Percentiles rank a stretch among this genome's conserved stretches.
These are phyloP conservation scores for Palaemon carinicauda DNA, from an alignment of 1,140 invertebrate genomes.

Conservation along the genomic window DNA sequence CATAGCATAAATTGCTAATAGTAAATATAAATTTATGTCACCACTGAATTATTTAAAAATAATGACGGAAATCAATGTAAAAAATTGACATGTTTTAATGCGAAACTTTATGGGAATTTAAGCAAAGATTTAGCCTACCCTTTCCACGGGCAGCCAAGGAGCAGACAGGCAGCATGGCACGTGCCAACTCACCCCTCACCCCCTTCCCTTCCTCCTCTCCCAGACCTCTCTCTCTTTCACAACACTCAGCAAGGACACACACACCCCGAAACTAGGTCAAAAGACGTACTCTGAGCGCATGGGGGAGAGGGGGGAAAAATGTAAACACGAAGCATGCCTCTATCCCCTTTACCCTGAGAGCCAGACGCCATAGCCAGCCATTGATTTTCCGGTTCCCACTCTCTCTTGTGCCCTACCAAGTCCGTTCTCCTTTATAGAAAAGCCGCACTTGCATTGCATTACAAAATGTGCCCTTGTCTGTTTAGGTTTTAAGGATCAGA, in stretches of 20 bases:
- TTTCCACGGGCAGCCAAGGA: no score
- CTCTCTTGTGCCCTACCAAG: slow-evolving; percentile 10
- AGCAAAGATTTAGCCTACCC: no score
- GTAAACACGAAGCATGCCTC: slow-evolving; percentile 14
- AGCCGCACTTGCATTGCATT: background rate
- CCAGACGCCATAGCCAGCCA: slow-evolving; percentile 21
- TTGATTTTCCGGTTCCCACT: slow-evolving; percentile 28
- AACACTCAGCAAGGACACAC: background rate
- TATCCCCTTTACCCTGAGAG: slow-evolving; percentile 23
- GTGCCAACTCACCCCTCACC: background rate
- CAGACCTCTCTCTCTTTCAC: background rate
- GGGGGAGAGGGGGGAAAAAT: background rate
- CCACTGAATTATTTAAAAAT: no score
- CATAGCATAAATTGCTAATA: no score
- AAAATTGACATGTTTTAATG: no score
- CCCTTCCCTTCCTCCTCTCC: background rate
- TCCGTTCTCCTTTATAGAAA: slow-evolving; percentile 28
- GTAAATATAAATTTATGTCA: no score
- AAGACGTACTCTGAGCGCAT: background rate
- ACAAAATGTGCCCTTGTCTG: background rate
- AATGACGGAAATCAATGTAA: no score
- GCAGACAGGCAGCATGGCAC: no score
- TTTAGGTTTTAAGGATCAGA: background rate
- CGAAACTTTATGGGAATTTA: no score
- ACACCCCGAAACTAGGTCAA: background rate